Evolutionary conservation across 2,797 vertebrate species (phyloP).

Genomic region (Neomorphus geoffroyi): DNA sequence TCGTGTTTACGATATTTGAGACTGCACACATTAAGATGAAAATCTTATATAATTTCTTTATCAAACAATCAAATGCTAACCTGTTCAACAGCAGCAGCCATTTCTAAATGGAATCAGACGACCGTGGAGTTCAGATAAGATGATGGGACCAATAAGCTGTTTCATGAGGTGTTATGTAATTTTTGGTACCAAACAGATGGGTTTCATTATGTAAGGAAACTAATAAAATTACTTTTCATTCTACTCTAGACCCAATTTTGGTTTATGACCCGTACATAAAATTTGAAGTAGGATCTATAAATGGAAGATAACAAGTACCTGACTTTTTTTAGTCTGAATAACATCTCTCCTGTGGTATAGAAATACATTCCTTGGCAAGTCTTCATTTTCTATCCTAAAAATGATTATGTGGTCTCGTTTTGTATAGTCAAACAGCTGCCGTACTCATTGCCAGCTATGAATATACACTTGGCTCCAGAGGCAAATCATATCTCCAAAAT

Average conservation of each 20-base stretch:
- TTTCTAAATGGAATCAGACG: not conserved
- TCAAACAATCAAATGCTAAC: not conserved
- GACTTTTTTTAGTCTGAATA: slow-evolving; percentile 5
- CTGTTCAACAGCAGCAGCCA: not conserved
- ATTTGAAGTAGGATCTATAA: slow-evolving; percentile 37
- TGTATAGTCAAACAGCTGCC: slow-evolving; percentile 55
- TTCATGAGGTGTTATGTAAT: slow-evolving; percentile 12
- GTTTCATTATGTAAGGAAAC: slow-evolving; percentile 9
- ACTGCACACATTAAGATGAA: not conserved
- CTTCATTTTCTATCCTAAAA: slow-evolving; percentile 51
- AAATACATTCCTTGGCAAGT: slow-evolving; percentile 53
- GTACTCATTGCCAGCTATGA: slow-evolving; percentile 36
- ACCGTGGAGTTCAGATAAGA: not conserved
- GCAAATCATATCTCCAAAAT: slow-evolving; percentile 44
- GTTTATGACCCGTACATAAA: slow-evolving; percentile 12
- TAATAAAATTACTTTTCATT: not conserved
- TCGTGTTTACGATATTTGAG: not conserved
- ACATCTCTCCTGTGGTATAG: slow-evolving; percentile 32
- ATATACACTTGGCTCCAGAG: slow-evolving; percentile 59
- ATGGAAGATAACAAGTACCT: slow-evolving; percentile 47
- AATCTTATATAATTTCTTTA: not conserved
- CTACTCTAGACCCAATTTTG: not conserved
- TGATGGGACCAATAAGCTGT: not conserved
- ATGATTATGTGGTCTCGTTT: not conserved
- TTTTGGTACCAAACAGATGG: slow-evolving; percentile 27